Base-by-base conservation (phyloP, 2,113 vertebrate genomes). In the Archocentrus centrarchus region DNA sequence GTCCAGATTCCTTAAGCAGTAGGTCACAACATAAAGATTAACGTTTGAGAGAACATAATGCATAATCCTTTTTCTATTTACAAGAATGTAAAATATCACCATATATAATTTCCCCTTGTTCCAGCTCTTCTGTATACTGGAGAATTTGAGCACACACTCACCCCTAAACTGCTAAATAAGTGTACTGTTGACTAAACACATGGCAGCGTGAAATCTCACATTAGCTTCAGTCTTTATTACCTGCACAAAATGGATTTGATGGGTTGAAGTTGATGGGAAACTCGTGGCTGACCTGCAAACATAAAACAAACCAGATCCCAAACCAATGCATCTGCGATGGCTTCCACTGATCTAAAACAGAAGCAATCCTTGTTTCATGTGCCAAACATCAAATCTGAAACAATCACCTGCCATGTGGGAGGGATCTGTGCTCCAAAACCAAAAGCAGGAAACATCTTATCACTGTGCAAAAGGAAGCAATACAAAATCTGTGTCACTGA, bases 381-480 rank as follows among this genome's bases (percentile, higher is more conserved):
- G 57, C 37, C 14, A 32, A 5, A 22, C 6, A 73, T 32, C 30
- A 77, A 18, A 37, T n/a, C 20, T n/a, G 11, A 75, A 11, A 75
- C 8, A 55, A 7, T 85, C 73, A 99, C 98, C 96, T 99, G 97
- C 97, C 97, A 98, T 1, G 95, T 92, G 15, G 98, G 98, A 78
- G 98, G 98, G 81, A 99, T 91, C 94, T 98, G 96, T 15, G 98
- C 98, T 86, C 98, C 98, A 93, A 99, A 99, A 39, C 98, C 98
- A 93, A 99, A 97, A 8, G 97, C 98, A 86, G 98, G 98, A 85
- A 99, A 99, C 97, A 99, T 96, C 92, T 99, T 98, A 95, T 99
- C 98, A 93, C 98, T 99, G 82, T 9, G 32, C 2, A 4, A 70
- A 58, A 77, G 37, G 9, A 73, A 63, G n/a, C 35, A 13, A 85